Conservation (phyloP, 2,888 invertebrate species). For the Andrena bucephala region DNA sequence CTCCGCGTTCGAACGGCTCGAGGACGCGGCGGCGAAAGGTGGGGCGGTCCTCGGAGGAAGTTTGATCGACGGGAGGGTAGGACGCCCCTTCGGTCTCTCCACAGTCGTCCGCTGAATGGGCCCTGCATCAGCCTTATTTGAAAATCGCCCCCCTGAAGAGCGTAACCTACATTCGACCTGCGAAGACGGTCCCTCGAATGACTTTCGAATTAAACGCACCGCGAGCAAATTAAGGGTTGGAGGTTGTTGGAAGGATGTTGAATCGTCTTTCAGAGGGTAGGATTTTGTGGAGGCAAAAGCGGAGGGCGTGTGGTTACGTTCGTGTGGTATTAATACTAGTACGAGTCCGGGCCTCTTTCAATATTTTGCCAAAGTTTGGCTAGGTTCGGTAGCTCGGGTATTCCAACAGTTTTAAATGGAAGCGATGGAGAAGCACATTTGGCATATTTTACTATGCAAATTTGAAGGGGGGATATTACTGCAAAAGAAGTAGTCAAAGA, state of each 20-base stretch:
- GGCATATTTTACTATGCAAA: too few relatives aligned
- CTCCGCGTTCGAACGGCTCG: slow-evolving; percentile 63
- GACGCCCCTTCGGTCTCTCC: slow-evolving; percentile 26
- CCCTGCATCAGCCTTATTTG: slow-evolving; percentile 4
- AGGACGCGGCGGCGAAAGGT: slow-evolving; percentile 41
- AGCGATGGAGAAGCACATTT: too few relatives aligned
- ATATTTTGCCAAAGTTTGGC: too few relatives aligned
- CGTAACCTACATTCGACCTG: slow-evolving; percentile 46
- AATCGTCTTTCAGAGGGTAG: too few relatives aligned
- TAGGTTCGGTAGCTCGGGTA: too few relatives aligned
- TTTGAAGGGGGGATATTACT: too few relatives aligned
- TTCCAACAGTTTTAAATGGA: too few relatives aligned
- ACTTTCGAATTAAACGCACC: background rate
- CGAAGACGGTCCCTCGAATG: background rate
- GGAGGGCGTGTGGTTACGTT: too few relatives aligned
- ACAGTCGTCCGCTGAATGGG: slow-evolving; percentile 11
- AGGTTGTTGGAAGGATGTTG: background rate
- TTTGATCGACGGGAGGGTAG: slow-evolving; percentile 58
- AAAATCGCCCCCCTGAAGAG: slow-evolving; percentile 33
- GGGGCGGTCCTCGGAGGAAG: slow-evolving; percentile 20
- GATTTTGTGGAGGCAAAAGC: too few relatives aligned
- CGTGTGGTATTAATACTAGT: too few relatives aligned
- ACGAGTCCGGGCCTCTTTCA: too few relatives aligned
- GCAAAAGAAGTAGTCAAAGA: too few relatives aligned
- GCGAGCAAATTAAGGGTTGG: background rate